Base-by-base conservation (phyloP, 2,888 invertebrate species). In the Pammene fasciana region DNA sequence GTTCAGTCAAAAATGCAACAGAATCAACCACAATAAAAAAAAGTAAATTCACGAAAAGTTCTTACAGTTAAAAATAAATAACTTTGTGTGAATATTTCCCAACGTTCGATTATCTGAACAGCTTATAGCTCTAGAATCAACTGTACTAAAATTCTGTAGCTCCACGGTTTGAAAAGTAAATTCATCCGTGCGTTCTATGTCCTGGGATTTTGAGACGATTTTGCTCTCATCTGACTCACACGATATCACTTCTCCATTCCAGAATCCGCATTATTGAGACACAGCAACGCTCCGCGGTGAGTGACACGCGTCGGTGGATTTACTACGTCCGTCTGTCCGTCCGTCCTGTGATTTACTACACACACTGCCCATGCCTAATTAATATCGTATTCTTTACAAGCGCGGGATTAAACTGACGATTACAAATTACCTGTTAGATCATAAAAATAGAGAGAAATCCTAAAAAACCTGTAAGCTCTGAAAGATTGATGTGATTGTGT, bases 301-400 rank as follows among this genome's bases (percentile, higher is more conserved):
- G 82, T 86, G 87, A 86, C 84, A 78, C 82, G 82, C 83, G 81
- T 80, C 78, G 43, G 71, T 79, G 82, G 88, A 88, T 90, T 88
- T 89, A 90, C 80, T 76, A 80, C 81, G 84, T 80, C 81, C 76
- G 80, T 79, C 76, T 18, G 56, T 57, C 74, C 57, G 77, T 77
- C 77, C 48, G 74, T 76, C 73, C 70, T 34, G 73, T 88, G 90
- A 90, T 89, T 90, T 89, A 89, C 80, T 78, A 71, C 75, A 79
- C 78, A 82, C 81, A 80, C 79, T 77, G 78, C 76, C 76, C 77
- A 67, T 71, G 68, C 71, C 78, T 80, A 79, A 83, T 82, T 82
- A 81, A 79, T 79, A 79, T 75, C 73, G 65, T 73, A 76, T 77
- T 75, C 76, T 79, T 77, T 75, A 61, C 41, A 34, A 65, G 45